A percentile compares a stretch with the other conserved stretches of the same genome.
Evolutionary conservation across 2,888 invertebrate genomes (phyloP).

Genomic region (Apocheima hispidaria): DNA sequence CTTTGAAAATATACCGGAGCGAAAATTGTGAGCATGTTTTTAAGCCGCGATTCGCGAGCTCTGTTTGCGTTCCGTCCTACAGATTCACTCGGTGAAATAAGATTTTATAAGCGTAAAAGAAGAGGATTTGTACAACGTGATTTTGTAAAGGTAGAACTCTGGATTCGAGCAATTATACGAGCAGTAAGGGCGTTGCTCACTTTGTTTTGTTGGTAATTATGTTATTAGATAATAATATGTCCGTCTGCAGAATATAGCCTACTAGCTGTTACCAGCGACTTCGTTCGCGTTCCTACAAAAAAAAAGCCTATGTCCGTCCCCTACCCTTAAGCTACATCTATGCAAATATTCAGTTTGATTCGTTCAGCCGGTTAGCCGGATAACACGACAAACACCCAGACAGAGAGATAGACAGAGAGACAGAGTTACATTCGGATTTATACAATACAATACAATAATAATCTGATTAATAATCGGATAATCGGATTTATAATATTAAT

Average conservation of each 20-base stretch:
- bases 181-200: slow-evolving; percentile 1
- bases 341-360: no score
- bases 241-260: background rate
- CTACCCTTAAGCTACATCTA: no score
- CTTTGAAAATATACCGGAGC: slow-evolving; percentile 11
- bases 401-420: no score
- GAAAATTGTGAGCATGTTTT: slow-evolving; percentile 19
- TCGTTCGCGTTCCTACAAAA: no score
- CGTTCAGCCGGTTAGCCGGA: no score
- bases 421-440: no score
- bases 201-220: background rate
- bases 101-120: slow-evolving; percentile 35
- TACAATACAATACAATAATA: no score
- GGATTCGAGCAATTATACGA: background rate
- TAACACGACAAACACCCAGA: no score
- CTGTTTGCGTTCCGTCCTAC: slow-evolving; percentile 25
- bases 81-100: slow-evolving; percentile 30
- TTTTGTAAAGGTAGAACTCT: slow-evolving; percentile 26
- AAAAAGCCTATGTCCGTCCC: no score
- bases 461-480: no score
- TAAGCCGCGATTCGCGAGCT: slow-evolving; percentile 23
- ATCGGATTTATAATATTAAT: no score
- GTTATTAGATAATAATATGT: background rate
- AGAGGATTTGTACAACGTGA: slow-evolving; percentile 29
- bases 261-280: no score